Evolutionary conservation across 2,888 invertebrate genomes (phyloP).

Genomic region (Eumerus sabulonum): DNA sequence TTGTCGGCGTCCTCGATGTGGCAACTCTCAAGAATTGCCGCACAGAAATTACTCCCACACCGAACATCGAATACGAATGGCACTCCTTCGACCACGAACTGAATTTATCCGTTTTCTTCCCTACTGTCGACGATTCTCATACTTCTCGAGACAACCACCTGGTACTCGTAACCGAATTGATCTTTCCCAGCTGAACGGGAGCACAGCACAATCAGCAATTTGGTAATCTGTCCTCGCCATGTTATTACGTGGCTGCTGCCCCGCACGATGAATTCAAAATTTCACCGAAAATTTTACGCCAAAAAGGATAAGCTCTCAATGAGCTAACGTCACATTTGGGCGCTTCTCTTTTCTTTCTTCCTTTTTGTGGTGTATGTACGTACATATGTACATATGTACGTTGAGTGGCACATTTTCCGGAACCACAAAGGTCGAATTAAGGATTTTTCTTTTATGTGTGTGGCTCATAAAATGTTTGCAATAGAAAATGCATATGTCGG

Average conservation of each 20-base stretch:
- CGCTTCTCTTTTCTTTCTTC: too few relatives aligned
- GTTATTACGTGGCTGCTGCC: constrained; percentile 37
- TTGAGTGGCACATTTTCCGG: constrained; percentile 3
- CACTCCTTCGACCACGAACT: background rate
- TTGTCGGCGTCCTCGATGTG: constrained; percentile 11
- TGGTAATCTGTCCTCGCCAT: constrained; percentile 54
- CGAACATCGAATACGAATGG: constrained; percentile 23
- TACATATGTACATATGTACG: too few relatives aligned
- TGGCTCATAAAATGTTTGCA: background rate
- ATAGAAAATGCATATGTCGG: constrained; percentile 2
- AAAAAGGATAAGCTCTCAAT: constrained; percentile 17
- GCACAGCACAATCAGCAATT: constrained; percentile 55
- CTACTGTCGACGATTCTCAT: constrained; percentile 1
- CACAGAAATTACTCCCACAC: constrained; percentile 53
- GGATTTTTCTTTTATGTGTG: constrained; percentile 10
- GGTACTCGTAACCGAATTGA: constrained; percentile 12
- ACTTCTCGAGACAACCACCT: constrained; percentile 4
- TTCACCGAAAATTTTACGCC: constrained; percentile 20
- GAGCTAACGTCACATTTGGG: constrained; percentile 46
- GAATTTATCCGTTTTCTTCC: constrained; percentile 41
- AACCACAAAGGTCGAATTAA: constrained; percentile 50
- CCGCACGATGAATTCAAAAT: constrained; percentile 44
- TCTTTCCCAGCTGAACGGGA: constrained; percentile 17
- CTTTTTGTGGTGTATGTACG: background rate
- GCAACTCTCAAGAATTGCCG: constrained; percentile 34